These are phyloP conservation scores for Stigmatopora nigra DNA, from an alignment of 2,113 vertebrate genomes.

Conservation along the genomic window DNA sequence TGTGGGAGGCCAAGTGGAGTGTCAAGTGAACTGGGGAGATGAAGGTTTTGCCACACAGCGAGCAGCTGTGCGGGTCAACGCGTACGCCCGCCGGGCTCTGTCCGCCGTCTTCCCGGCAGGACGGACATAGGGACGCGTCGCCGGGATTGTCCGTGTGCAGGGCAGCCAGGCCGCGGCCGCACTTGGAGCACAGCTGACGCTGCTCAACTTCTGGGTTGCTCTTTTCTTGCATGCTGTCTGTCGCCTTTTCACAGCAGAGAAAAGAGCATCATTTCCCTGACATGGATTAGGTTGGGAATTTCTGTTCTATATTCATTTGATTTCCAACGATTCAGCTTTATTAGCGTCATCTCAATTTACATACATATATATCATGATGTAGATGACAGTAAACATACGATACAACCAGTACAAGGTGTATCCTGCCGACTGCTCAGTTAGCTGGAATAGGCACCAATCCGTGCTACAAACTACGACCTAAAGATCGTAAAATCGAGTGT, in stretches of 20 bases:
- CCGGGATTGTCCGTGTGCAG: slow-evolving; percentile 13
- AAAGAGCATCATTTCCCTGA: neutral
- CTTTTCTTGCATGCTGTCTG: slow-evolving; percentile 50
- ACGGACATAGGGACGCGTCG: slow-evolving; percentile 35
- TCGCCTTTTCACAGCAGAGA: slow-evolving; percentile 20
- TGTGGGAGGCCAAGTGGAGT: slow-evolving; percentile 65
- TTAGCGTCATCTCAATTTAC: no score
- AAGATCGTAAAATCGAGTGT: neutral
- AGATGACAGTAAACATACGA: no score
- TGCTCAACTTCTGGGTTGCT: slow-evolving; percentile 16
- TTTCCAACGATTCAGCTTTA: no score
- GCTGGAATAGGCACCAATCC: no score
- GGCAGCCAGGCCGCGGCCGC: slow-evolving; percentile 36
- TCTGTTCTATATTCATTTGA: no score
- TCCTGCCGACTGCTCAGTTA: no score
- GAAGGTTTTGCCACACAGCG: slow-evolving; percentile 66
- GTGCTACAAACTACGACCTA: no score
- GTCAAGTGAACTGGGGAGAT: slow-evolving; percentile 64
- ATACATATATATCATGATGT: no score
- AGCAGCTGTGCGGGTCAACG: slow-evolving; percentile 61
- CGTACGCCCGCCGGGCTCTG: slow-evolving; percentile 45
- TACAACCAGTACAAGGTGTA: no score
- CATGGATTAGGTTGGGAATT: neutral
- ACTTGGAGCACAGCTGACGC: slow-evolving; percentile 41
- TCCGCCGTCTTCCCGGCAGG: slow-evolving; percentile 41